These are phyloP conservation scores for Abrostola triplasia DNA, from an alignment of 2,888 invertebrate genomes.

Conservation along the genomic window DNA sequence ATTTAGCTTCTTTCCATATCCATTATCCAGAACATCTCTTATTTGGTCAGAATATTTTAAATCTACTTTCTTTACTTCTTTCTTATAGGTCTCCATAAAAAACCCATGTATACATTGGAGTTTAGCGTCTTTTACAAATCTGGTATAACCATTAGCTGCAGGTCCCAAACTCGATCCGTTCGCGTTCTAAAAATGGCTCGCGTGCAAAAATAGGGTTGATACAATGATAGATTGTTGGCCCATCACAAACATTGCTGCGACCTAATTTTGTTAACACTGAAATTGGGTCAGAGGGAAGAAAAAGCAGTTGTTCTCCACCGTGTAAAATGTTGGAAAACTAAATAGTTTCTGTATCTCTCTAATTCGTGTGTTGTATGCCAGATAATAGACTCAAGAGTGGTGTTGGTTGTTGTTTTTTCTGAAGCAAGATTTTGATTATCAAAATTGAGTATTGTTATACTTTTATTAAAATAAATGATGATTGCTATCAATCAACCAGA, in stretches of 20 bases:
- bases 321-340: not conserved
- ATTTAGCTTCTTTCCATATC: too few relatives aligned
- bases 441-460: too few relatives aligned
- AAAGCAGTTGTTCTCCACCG: slow-evolving; percentile 19
- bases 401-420: too few relatives aligned
- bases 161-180: not conserved
- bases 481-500: too few relatives aligned
- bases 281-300: slow-evolving; percentile 51
- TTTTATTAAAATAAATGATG: too few relatives aligned
- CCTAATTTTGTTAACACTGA: slow-evolving; percentile 37
- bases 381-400: too few relatives aligned
- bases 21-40: too few relatives aligned
- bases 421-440: too few relatives aligned
- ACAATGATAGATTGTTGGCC: slow-evolving; percentile 45
- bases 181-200: slow-evolving; percentile 29
- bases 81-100: too few relatives aligned
- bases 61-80: too few relatives aligned
- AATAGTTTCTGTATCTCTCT: not conserved
- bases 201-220: slow-evolving; percentile 38
- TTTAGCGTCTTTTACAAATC: not conserved
- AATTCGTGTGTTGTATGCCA: too few relatives aligned
- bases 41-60: too few relatives aligned
- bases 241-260: slow-evolving; percentile 31
- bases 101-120: not conserved
- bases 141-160: not conserved